Evolutionary conservation across 2,888 invertebrate genomes (phyloP), one percentile per base, ranked within the genome.

Genomic region (Adineta ricciae): DNA sequence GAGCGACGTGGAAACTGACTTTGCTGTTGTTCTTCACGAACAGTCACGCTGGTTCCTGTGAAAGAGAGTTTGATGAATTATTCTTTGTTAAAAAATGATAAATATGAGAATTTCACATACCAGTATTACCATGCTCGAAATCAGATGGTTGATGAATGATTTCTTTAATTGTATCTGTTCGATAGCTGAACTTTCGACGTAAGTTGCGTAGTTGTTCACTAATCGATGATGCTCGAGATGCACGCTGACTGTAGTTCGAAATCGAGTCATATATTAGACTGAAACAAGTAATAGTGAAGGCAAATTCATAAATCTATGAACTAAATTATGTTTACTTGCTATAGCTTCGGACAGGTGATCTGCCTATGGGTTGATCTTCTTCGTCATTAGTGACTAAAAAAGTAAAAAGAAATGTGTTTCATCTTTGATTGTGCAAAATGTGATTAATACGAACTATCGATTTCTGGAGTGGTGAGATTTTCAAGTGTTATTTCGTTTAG

Each of bases 121-220:
- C 36, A 4, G 16, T 21, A 36, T 36, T 32, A 41, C 41, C 41
- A 41, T n/a, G 24, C 0, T 41, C 78, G 32, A 32, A 64, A 78
- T 78, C 78, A 3, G 78, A 41, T 41, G 41, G 21, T 78, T 78
- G 78, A 41, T 78, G 78, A 78, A 78, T 78, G 14, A 41, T 78
- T n/a, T 78, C 78, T 78, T 78, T 78, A 41, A 78, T 78, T 11
- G 41, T n/a, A 41, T 78, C 78, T 3, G 78, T 78, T 24, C 78
- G 78, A 78, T 41, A 38, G 41, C 41, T 78, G n/a, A 78, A 78
- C n/a, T 41, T 38, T 78, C 41, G 78, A n/a, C 78, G 38, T n/a
- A 78, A 78, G 41, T 78, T 38, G n/a, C 78, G 78, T 78, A 78
- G n/a, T 41, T 78, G 78, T 78, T n/a, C 78, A 38, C 41, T 41